Base-by-base conservation (phyloP, 1,140 invertebrate genomes). In the Platorchestia sp. region DNA sequence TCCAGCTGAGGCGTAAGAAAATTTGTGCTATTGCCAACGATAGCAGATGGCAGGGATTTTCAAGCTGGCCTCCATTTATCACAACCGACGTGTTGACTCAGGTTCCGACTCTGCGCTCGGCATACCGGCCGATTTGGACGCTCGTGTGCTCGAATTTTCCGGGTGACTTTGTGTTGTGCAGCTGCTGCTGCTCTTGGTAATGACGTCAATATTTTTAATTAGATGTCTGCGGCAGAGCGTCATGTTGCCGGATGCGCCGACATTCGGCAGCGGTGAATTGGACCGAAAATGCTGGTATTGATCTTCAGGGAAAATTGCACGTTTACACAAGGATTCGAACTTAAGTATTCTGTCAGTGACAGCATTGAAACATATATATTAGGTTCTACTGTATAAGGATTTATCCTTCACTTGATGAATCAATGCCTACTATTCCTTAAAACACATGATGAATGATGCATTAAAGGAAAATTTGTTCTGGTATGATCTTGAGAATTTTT, bases 21-120 rank as follows among this genome's bases (percentile, higher is more conserved):
- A 75, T 75, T 75, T 75, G 59, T 75, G 59, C 59, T 75, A 75
- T 75, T 75, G 59, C 59, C 59, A 75, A 75, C 59, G 59, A 75
- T 75, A 75, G 59, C 59, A 75, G 59, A 75, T 75, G 59, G 59
- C 59, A 75, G 59, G 59, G 59, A 75, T 75, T 75, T 75, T 27
- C 10, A 36, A 27, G 59, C 59, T 19, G 59, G 59, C 59, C 59
- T 75, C 27, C 59, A 75, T 75, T 75, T 75, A 75, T 75, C 59
- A 75, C 59, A 36, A 36, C 14, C 10, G 59, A 75, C 59, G 59
- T 75, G 59, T 75, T 75, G 59, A 75, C 59, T 75, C 59, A 75
- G 59, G 10, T 27, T 75, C 59, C 59, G 1, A 27, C 59, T 75
- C 59, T 75, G 59, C 10, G 14, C 27, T 1, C 59, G 14, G 59